Percentiles rank a stretch among this genome's conserved stretches.
Conservation (phyloP, 2,113 vertebrate genomes). For the Cyanoramphus novaezelandiae region DNA sequence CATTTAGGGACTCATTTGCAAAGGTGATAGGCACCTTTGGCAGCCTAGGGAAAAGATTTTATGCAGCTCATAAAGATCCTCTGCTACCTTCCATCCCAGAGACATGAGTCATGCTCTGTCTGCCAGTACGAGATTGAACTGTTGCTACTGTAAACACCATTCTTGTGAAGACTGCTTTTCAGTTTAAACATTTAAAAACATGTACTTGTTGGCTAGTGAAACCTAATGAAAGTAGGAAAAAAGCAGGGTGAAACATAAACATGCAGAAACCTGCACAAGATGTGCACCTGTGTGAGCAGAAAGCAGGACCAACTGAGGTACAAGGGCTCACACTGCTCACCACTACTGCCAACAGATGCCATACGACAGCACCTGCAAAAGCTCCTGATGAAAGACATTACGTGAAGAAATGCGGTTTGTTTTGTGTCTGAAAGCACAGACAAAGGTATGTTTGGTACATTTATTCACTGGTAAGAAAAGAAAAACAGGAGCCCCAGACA, state of each 20-base stretch:
- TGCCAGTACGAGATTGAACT: background rate
- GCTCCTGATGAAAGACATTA: background rate
- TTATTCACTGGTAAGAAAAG: background rate
- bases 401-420: background rate
- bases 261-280: background rate
- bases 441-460: background rate
- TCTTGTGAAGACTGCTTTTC: background rate
- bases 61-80: background rate
- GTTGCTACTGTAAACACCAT: background rate
- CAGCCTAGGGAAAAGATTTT: background rate
- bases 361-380: background rate
- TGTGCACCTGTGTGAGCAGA: background rate
- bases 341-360: background rate
- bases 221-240: background rate
- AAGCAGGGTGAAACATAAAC: background rate
- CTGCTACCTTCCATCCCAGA: background rate
- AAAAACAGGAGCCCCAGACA: background rate
- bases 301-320: background rate
- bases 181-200: background rate
- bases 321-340: background rate
- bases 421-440: background rate
- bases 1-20: conserved; percentile 41
- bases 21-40: background rate
- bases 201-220: background rate
- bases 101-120: background rate